Evolutionary conservation across 2,888 invertebrate genomes (phyloP).

Genomic region (Polyommatus icarus): DNA sequence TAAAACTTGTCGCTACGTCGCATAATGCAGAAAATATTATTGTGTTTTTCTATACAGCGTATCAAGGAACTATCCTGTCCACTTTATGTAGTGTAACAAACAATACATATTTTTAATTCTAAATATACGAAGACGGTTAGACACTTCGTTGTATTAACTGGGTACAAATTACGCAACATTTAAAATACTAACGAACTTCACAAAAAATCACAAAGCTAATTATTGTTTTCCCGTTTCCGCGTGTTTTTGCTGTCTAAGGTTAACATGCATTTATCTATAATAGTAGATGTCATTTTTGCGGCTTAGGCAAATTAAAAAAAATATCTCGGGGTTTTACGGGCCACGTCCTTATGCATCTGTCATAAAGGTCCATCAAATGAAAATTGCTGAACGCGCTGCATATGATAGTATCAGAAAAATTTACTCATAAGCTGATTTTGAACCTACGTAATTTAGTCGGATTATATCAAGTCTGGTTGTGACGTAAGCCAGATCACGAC

Average conservation of each 20-base stretch:
- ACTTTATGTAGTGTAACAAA: no score
- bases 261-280: slow-evolving; percentile 22
- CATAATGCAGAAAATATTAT: not conserved
- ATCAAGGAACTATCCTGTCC: not conserved
- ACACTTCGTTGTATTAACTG: not conserved
- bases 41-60: not conserved
- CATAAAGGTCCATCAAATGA: not conserved
- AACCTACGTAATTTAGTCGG: no score
- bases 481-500: not conserved
- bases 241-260: slow-evolving; percentile 13
- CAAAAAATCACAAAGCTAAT: slow-evolving; percentile 19
- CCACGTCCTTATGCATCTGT: not conserved
- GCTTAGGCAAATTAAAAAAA: not conserved
- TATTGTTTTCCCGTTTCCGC: slow-evolving; percentile 18
- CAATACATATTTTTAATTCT: no score
- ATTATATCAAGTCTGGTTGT: no score
- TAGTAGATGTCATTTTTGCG: slow-evolving; percentile 12
- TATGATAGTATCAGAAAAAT: no score
- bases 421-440: no score
- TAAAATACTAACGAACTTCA: not conserved
- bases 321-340: no score
- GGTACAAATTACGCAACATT: not conserved
- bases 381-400: no score
- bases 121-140: not conserved
- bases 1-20: not conserved